Evolutionary conservation across 2,113 vertebrate genomes (phyloP).

Genomic region (Gobio gobio): DNA sequence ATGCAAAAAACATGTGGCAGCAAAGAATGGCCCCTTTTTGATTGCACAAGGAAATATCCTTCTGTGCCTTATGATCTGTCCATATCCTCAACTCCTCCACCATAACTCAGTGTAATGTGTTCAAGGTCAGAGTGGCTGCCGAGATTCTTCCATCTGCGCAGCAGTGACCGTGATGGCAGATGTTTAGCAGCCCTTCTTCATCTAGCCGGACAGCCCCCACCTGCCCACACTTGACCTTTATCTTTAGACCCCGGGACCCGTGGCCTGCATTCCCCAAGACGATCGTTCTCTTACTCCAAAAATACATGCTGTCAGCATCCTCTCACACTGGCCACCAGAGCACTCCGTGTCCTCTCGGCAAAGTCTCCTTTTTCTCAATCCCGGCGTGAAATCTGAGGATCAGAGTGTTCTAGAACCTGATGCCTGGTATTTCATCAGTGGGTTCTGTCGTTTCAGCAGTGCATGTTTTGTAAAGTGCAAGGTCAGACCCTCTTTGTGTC

Average conservation of each 20-base stretch:
- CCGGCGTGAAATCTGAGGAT: constrained; percentile 11
- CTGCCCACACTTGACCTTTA: constrained; percentile 31
- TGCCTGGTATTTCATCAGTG: constrained; percentile 16
- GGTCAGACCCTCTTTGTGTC: neutral
- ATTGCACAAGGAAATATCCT: constrained; percentile 11
- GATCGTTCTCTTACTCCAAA: neutral
- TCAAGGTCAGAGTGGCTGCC: constrained; percentile 14
- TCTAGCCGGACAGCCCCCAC: neutral
- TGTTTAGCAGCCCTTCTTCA: constrained; percentile 38
- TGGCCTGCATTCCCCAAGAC: neutral
- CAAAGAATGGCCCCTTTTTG: constrained; percentile 7
- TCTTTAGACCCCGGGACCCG: constrained; percentile 11
- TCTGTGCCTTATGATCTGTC: constrained; percentile 4
- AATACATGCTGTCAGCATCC: constrained; percentile 40
- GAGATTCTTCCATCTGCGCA: constrained; percentile 6
- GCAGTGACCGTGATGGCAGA: constrained; percentile 40
- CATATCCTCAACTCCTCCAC: neutral
- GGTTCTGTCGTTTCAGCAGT: constrained; percentile 37
- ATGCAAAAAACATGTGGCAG: constrained; percentile 4
- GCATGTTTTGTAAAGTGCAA: constrained; percentile 25
- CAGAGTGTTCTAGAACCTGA: constrained; percentile 24
- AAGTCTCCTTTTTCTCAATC: constrained; percentile 35
- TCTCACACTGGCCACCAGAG: neutral
- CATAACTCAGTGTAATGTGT: constrained; percentile 5
- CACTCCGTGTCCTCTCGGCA: neutral